These are phyloP conservation scores for Nothocercus julius DNA, from an alignment of 2,113 vertebrate species.

Conservation along the genomic window DNA sequence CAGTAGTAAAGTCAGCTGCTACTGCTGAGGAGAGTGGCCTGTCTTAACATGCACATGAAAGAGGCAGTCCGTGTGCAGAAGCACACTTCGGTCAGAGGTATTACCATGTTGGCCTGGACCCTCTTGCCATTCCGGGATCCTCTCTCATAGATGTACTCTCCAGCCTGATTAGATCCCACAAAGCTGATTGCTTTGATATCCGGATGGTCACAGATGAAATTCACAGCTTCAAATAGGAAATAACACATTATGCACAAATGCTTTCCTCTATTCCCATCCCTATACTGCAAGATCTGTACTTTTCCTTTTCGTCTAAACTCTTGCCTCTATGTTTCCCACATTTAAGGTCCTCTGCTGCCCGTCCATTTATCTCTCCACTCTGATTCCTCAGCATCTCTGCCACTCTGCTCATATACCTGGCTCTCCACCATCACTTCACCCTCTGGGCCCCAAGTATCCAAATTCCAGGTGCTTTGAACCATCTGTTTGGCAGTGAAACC, in stretches of 20 bases:
- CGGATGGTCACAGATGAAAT: slow-evolving; percentile 95
- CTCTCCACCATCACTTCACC: neutral
- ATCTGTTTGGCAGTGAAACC: neutral
- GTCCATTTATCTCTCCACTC: neutral
- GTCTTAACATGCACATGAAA: neutral
- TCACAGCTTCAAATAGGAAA: slow-evolving; percentile 86
- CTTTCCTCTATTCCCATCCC: neutral
- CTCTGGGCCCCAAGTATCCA: neutral
- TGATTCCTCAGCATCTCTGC: neutral
- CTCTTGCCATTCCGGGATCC: slow-evolving; percentile 95
- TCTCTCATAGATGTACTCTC: slow-evolving; percentile 96
- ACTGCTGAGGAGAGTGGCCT: neutral
- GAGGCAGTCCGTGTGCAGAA: neutral
- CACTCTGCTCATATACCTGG: neutral
- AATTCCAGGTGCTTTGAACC: neutral
- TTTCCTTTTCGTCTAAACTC: rapidly evolving
- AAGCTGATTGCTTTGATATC: slow-evolving; percentile 98
- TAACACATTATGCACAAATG: slow-evolving; percentile 3
- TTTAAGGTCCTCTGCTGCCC: neutral
- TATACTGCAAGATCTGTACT: neutral
- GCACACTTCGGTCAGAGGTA: neutral
- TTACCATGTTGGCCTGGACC: slow-evolving; percentile 98
- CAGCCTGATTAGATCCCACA: slow-evolving; percentile 96
- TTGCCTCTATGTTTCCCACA: neutral
- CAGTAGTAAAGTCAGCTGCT: neutral